Evolutionary conservation across 2,113 vertebrate species (phyloP).

Genomic region (Sciurus niger): DNA sequence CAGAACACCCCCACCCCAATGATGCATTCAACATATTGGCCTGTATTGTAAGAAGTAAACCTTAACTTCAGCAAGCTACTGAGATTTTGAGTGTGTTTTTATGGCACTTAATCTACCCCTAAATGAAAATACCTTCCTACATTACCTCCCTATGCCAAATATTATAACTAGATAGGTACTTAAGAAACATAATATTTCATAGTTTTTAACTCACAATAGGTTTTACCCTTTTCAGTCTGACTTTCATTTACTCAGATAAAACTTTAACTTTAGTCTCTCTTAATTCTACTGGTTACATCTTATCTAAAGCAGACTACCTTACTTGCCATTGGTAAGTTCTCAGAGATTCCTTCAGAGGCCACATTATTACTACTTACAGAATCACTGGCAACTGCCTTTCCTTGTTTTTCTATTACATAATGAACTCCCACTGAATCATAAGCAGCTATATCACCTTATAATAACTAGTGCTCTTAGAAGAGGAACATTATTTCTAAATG

Average conservation of each 20-base stretch:
- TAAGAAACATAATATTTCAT: neutral
- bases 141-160: neutral
- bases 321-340: neutral
- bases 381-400: neutral
- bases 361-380: neutral
- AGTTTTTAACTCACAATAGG: neutral
- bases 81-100: neutral
- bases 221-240: neutral
- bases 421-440: neutral
- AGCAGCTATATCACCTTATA: neutral
- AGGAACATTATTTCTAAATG: neutral
- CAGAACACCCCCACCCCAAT: fast-evolving
- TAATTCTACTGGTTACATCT: neutral
- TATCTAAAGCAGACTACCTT: neutral
- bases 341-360: neutral
- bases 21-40: too few species aligned
- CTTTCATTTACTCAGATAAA: neutral
- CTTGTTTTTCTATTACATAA: neutral
- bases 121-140: neutral
- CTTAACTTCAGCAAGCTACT: neutral
- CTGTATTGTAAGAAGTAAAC: neutral
- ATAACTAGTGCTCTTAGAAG: neutral
- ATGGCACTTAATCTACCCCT: neutral
- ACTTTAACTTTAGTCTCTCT: neutral
- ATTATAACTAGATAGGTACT: neutral